These are phyloP conservation scores for Bothrops jararaca DNA, from an alignment of 2,113 vertebrate species.

Conservation along the genomic window DNA sequence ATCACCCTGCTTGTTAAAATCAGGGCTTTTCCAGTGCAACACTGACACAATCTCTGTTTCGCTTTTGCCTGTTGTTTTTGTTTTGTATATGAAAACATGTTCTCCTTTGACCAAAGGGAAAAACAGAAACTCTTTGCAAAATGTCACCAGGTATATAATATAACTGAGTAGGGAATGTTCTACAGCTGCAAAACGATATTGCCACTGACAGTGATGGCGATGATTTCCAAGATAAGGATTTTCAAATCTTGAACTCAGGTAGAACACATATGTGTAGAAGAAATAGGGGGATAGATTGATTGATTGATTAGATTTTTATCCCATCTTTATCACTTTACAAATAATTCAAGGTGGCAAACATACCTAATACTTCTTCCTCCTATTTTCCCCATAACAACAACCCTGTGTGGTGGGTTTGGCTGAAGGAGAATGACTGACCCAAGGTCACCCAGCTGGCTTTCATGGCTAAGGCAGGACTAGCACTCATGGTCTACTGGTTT, in stretches of 20 bases:
- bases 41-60: background rate
- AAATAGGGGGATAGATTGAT: background rate
- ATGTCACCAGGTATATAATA: background rate
- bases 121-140: background rate
- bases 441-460: background rate
- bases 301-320: background rate
- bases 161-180: background rate
- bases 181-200: background rate
- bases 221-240: background rate
- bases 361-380: background rate
- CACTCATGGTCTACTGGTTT: background rate
- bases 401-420: background rate
- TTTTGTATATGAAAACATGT: background rate
- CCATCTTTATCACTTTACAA: background rate
- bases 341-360: background rate
- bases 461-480: background rate
- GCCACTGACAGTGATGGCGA: background rate
- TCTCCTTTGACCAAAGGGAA: background rate
- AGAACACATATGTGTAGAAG: background rate
- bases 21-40: conserved; percentile 1
- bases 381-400: background rate
- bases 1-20: conserved; percentile 34
- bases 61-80: background rate
- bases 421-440: background rate
- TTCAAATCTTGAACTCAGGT: background rate